Conservation (phyloP, 1,140 invertebrate genomes). For the Drosophila ohnishii region DNA sequence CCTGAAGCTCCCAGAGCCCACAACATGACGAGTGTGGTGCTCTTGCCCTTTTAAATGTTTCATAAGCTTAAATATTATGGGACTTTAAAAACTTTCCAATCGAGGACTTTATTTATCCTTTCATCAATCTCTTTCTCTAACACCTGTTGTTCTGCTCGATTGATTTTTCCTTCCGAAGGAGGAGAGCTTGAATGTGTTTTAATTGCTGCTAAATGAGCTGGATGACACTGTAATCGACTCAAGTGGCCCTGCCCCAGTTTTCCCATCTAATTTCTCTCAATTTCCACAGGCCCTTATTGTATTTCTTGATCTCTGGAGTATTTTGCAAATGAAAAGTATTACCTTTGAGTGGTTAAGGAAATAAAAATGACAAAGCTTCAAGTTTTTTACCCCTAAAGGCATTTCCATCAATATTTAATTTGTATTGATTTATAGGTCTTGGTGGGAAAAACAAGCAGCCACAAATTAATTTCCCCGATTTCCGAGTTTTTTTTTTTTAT, state of each 20-base stretch:
- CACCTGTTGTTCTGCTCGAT: conserved; percentile 6
- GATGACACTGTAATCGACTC: conserved; percentile 38
- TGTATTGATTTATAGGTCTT: conserved; percentile 67
- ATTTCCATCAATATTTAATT: conserved; percentile 62
- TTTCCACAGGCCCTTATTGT: neutral
- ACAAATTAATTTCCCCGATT: conserved; percentile 33
- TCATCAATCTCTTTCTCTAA: conserved; percentile 20
- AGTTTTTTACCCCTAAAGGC: neutral
- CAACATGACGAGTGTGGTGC: neutral
- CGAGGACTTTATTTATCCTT: conserved; percentile 12
- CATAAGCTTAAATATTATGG: neutral
- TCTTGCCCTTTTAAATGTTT: neutral
- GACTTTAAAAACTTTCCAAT: neutral
- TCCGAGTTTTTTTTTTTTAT: conserved; percentile 21
- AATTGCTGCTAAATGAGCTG: conserved; percentile 62
- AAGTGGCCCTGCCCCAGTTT: conserved; percentile 12
- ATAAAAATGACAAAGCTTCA: too few relatives aligned
- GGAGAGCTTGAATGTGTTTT: conserved; percentile 26
- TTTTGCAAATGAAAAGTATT: neutral
- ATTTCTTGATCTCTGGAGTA: neutral
- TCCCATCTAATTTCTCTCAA: neutral
- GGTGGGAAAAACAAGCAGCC: conserved; percentile 5
- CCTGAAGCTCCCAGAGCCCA: neutral
- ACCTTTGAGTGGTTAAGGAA: neutral
- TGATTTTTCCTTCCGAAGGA: neutral